Base-by-base conservation (phyloP, 2,113 vertebrate genomes). In the Indicator maculatus region DNA sequence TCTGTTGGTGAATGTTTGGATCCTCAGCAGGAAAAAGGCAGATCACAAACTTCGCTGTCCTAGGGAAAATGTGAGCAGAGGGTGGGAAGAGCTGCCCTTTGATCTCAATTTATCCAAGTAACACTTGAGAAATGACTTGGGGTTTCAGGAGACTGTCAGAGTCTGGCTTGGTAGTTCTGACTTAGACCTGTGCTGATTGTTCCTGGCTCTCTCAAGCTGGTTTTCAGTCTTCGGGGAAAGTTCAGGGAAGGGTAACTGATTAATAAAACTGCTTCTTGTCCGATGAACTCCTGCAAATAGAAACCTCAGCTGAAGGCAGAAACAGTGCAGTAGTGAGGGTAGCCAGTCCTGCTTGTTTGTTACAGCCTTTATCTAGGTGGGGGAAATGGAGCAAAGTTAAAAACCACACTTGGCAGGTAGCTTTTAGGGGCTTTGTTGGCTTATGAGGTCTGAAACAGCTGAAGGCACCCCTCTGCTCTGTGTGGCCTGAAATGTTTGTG, bases 141-240 rank as follows among this genome's bases (percentile, higher is more conserved):
- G 58, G 50, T 74, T 83, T 67, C 63, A 80, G 83, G 64, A 82
- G 41, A 23, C 28, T 31, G 8, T 45, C 60, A 58, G 18, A 47
- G 21, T 20, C 83, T 84, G 53, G 33, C 75, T 88, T 60, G 59
- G 50, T 74, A 31, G 36, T 59, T 82, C 30, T 5, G 3, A n/a
- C 21, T 47, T 63, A 44, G 50, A 50, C 38, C 59, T 76, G 50
- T 1, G 8, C 30, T 66, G 77, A 15, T 76, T 50, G n/a, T 79
- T 94, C 79, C 65, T 9, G 6, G 66, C 71, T 78, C 47, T 76
- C 61, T 71, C 58, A 77, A 86, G 61, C 33, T 81, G 83, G 1
- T 88, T 92, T 94, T 89, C 59, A 91, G 69, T 95, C 84, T 89
- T 91, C 17, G 93, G 87, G 72, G 89, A 95, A 96, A 95, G 87